A percentile compares a stretch with the other conserved stretches of the same genome.
These are phyloP conservation scores for Ia io DNA, from an alignment of 2,113 vertebrate species.

Conservation along the genomic window DNA sequence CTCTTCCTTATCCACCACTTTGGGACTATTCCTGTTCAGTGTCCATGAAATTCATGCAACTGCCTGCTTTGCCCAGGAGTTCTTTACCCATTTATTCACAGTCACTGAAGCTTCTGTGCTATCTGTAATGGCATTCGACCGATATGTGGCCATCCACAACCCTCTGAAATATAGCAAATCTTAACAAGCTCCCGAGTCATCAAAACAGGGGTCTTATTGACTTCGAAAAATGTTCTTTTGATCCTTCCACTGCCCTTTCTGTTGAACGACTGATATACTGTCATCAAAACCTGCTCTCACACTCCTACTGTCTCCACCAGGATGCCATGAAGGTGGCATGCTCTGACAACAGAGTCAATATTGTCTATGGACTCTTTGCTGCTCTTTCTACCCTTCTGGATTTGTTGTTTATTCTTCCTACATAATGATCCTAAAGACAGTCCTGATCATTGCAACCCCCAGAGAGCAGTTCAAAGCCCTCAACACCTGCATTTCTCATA, in stretches of 20 bases:
- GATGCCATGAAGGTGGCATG: too few relatives aligned
- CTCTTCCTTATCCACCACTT: conserved; percentile 47
- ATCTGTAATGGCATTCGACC: conserved; percentile 50
- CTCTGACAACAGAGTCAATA: too few relatives aligned
- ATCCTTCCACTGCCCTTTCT: neutral
- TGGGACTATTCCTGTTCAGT: conserved; percentile 30
- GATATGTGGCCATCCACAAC: neutral
- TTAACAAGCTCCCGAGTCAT: neutral
- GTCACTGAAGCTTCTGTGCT: conserved; percentile 39
- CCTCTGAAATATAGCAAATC: conserved; percentile 33
- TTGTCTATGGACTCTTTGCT: conserved; percentile 13
- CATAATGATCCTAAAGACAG: conserved; percentile 14
- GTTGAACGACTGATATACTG: conserved; percentile 1
- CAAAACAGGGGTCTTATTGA: neutral
- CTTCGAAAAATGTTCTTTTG: neutral
- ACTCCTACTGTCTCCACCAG: too few relatives aligned
- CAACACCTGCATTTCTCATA: neutral
- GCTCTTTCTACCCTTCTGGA: neutral
- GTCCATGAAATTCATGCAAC: neutral
- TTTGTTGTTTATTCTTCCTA: conserved; percentile 37
- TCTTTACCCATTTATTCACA: conserved; percentile 54
- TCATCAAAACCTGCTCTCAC: neutral
- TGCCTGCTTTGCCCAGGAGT: conserved; percentile 60
- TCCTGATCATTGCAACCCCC: neutral
- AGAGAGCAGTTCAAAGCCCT: conserved; percentile 39